A percentile compares a stretch with the other conserved stretches of the same genome.
Evolutionary conservation across 1,140 invertebrate genomes (phyloP).

Genomic region (Oedothorax gibbosus): DNA sequence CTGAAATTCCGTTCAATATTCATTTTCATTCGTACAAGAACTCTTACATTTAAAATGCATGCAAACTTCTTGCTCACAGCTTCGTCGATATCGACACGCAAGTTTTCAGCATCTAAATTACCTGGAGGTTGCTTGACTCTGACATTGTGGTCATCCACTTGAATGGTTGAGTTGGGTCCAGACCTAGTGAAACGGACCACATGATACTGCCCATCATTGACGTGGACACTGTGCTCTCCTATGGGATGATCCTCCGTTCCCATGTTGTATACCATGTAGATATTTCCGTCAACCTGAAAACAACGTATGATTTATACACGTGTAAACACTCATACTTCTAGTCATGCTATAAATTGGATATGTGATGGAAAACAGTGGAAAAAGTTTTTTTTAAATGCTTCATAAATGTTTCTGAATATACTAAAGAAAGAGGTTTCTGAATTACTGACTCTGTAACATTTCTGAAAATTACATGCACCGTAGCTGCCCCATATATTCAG

Average conservation of each 20-base stretch:
- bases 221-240: slow-evolving; percentile 87
- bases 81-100: not conserved
- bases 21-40: too few species aligned
- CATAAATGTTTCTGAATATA: too few species aligned
- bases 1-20: too few species aligned
- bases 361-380: not conserved
- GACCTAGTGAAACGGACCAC: slow-evolving; percentile 88
- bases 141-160: slow-evolving; percentile 82
- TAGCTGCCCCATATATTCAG: too few species aligned
- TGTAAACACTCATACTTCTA: too few species aligned
- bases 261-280: slow-evolving; percentile 94
- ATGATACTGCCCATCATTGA: slow-evolving; percentile 95
- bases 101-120: not conserved
- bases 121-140: slow-evolving; percentile 75
- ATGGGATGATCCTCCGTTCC: slow-evolving; percentile 91
- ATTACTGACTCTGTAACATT: too few species aligned
- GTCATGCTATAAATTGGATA: not conserved
- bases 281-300: slow-evolving; percentile 82
- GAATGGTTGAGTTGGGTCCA: slow-evolving; percentile 89
- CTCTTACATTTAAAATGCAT: too few species aligned
- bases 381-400: too few species aligned
- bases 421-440: too few species aligned
- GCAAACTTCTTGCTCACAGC: too few species aligned
- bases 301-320: too few species aligned
- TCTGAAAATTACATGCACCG: too few species aligned